These are phyloP conservation scores for Tichodroma muraria DNA, from an alignment of 2,113 vertebrate species.

Conservation along the genomic window DNA sequence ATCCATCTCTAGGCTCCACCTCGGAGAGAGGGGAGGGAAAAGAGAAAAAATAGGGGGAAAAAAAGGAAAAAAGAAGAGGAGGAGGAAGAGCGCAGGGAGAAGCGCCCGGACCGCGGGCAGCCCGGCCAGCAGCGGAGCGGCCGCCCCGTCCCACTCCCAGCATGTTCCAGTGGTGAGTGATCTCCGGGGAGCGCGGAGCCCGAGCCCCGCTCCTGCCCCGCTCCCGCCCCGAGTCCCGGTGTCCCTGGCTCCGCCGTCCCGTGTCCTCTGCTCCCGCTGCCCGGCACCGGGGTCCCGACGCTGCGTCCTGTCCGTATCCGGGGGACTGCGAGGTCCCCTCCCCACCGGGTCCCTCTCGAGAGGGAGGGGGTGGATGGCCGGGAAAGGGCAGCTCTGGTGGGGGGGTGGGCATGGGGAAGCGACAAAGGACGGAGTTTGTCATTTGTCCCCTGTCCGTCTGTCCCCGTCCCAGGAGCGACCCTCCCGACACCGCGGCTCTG, in stretches of 20 bases:
- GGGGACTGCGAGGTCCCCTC: neutral
- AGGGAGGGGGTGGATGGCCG: neutral
- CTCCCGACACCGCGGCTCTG: neutral
- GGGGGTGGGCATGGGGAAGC: neutral
- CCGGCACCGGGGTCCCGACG: neutral
- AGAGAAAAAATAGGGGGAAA: neutral
- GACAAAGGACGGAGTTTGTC: neutral
- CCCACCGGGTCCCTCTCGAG: neutral
- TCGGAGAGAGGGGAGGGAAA: slow-evolving; percentile 8
- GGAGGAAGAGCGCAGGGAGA: neutral
- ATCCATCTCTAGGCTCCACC: slow-evolving; percentile 40
- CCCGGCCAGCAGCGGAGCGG: slow-evolving; percentile 22
- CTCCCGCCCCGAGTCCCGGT: neutral
- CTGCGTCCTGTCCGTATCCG: neutral
- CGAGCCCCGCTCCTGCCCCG: neutral
- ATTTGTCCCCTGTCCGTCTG: neutral
- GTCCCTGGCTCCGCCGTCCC: neutral
- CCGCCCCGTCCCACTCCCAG: slow-evolving; percentile 25
- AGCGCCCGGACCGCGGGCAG: slow-evolving; percentile 31
- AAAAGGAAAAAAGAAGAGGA: neutral
- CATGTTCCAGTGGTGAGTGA: slow-evolving; percentile 75
- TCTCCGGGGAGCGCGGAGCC: neutral
- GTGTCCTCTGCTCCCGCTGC: neutral
- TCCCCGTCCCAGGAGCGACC: neutral
- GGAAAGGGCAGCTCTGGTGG: neutral